These are phyloP conservation scores for Apis florea DNA, from an alignment of 1,140 invertebrate species.

Conservation along the genomic window DNA sequence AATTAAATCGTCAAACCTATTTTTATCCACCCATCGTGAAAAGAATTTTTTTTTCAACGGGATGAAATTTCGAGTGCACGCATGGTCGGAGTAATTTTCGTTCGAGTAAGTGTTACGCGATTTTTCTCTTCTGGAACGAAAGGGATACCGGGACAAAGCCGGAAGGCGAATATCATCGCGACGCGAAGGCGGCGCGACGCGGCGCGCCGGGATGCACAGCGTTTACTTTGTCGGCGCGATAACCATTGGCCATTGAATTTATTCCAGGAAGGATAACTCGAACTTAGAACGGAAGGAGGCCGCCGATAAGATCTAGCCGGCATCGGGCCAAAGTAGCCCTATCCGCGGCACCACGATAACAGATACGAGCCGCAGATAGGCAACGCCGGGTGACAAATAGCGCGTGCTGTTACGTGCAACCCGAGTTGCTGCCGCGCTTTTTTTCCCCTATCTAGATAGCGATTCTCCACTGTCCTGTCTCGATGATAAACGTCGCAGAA, in stretches of 20 bases:
- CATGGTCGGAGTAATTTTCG: too few species aligned
- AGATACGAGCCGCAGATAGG: conserved; percentile 61
- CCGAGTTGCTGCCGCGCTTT: conserved; percentile 48
- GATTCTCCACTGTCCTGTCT: conserved; percentile 66
- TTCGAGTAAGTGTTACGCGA: too few species aligned
- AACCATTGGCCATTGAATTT: conserved; percentile 68
- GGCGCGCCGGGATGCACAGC: background rate
- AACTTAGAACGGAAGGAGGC: conserved; percentile 61
- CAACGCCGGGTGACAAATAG: conserved; percentile 63
- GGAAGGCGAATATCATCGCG: conserved; percentile 37
- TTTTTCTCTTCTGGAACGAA: too few species aligned
- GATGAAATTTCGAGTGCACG: too few species aligned
- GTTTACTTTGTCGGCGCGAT: conserved; percentile 64
- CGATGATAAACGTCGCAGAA: conserved; percentile 62
- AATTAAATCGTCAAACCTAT: background rate
- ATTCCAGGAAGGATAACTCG: conserved; percentile 60
- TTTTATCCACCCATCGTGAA: too few species aligned
- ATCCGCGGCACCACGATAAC: conserved; percentile 57
- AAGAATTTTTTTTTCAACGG: too few species aligned
- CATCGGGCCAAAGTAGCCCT: conserved; percentile 56
- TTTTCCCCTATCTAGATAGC: conserved; percentile 54
- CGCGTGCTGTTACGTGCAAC: conserved; percentile 62
- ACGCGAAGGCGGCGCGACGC: background rate
- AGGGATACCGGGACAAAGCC: background rate
- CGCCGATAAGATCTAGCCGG: conserved; percentile 59